Conservation (phyloP, 2,113 vertebrate species). For the Thamnaconus septentrionalis region DNA sequence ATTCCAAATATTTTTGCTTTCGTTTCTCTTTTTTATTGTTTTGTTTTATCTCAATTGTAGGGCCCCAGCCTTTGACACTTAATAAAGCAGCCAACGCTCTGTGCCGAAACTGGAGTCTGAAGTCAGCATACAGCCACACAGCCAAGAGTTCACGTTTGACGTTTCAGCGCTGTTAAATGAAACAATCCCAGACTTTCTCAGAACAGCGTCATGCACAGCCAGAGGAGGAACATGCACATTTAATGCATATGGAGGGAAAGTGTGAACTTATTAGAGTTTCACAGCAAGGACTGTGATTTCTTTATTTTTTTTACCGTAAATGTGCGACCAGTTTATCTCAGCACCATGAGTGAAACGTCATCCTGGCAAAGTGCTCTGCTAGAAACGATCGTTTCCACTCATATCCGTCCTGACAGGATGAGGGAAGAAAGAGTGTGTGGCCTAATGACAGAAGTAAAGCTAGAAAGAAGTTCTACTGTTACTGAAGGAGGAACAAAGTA, state of each 20-base stretch:
- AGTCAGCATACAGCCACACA: constrained; percentile 34
- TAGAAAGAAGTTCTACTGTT: no score
- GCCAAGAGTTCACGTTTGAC: constrained; percentile 36
- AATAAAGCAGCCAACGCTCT: constrained; percentile 68
- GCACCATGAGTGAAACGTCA: no score
- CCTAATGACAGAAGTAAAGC: no score
- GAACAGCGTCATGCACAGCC: constrained; percentile 72
- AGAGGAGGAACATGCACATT: constrained; percentile 69
- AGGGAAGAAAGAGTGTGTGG: no score
- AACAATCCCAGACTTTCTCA: constrained; percentile 71
- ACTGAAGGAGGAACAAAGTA: no score
- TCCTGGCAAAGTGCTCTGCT: constrained; percentile 60
- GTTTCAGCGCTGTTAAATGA: constrained; percentile 53
- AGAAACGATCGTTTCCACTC: constrained; percentile 55
- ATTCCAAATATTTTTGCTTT: constrained; percentile 83
- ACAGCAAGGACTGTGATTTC: not conserved
- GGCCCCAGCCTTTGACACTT: constrained; percentile 86
- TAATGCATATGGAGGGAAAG: constrained; percentile 43
- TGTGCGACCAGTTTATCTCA: no score
- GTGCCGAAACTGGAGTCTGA: constrained; percentile 48
- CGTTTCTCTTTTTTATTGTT: constrained; percentile 12
- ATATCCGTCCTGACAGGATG: no score
- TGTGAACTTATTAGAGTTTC: not conserved
- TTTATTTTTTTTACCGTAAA: no score
- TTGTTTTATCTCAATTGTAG: constrained; percentile 63